These are phyloP conservation scores for Drosophila eohydei DNA, from an alignment of 2,888 invertebrate genomes.

Conservation along the genomic window DNA sequence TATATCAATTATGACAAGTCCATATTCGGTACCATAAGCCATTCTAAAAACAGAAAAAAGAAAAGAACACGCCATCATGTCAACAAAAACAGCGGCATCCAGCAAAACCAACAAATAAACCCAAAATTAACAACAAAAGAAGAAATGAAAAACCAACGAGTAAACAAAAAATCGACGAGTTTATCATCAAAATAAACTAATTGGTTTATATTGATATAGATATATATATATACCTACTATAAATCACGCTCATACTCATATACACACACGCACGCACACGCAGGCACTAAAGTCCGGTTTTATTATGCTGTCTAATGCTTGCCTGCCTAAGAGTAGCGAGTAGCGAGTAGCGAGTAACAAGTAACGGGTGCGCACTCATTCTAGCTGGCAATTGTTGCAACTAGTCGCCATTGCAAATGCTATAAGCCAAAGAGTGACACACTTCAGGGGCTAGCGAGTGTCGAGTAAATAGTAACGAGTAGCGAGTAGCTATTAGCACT, in stretches of 20 bases:
- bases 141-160: slow-evolving; percentile 8
- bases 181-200: slow-evolving; percentile 10
- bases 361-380: slow-evolving; percentile 4
- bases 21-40: slow-evolving; percentile 98
- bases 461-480: slow-evolving; percentile 3
- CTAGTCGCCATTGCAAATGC: slow-evolving; percentile 2
- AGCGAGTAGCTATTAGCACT: not conserved
- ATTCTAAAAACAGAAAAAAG: slow-evolving; percentile 87
- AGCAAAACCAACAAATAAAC: slow-evolving; percentile 20
- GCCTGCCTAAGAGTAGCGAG: slow-evolving; percentile 18
- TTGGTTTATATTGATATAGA: slow-evolving; percentile 29
- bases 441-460: not conserved
- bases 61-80: slow-evolving; percentile 61
- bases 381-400: slow-evolving; percentile 9
- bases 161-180: slow-evolving; percentile 10
- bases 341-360: slow-evolving; percentile 14
- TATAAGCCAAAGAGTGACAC: not conserved
- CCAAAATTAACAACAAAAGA: not conserved
- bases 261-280: slow-evolving; percentile 51
- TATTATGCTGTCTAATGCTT: slow-evolving; percentile 26
- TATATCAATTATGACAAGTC: slow-evolving; percentile 97
- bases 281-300: slow-evolving; percentile 64
- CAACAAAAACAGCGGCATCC: slow-evolving; percentile 58
- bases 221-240: slow-evolving; percentile 3
- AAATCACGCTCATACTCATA: slow-evolving; percentile 26